A percentile compares a stretch with the other conserved stretches of the same genome.
Evolutionary conservation across 2,113 vertebrate species (phyloP).

Genomic region (Atractosteus spatula): DNA sequence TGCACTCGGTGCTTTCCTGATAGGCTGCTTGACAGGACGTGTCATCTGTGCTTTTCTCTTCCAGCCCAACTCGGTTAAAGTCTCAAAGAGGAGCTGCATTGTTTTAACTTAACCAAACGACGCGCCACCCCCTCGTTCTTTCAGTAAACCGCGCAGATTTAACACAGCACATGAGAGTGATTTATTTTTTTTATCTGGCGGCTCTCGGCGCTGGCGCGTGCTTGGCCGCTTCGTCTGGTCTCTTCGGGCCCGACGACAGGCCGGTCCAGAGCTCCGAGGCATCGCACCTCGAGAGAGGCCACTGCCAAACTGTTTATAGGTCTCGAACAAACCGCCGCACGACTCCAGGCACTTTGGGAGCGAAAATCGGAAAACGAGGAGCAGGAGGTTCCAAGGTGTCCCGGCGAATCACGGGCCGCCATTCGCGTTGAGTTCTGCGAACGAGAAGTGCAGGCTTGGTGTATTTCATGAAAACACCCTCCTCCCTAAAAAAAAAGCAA

Average conservation of each 20-base stretch:
- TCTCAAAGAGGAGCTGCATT: no score
- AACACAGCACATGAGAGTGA: constrained; percentile 49
- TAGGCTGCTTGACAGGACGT: constrained; percentile 20
- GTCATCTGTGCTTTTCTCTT: constrained; percentile 1
- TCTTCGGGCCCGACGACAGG: not conserved
- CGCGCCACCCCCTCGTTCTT: constrained; percentile 41
- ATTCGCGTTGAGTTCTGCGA: no score
- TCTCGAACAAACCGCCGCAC: no score
- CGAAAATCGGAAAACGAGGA: no score
- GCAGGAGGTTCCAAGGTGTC: no score
- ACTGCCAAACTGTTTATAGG: not conserved
- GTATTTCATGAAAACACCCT: no score
- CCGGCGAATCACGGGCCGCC: no score
- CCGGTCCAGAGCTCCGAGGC: not conserved
- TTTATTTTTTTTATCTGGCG: constrained; percentile 62
- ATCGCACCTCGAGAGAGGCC: not conserved
- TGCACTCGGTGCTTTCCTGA: constrained; percentile 4
- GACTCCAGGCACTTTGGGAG: no score
- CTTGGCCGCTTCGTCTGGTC: constrained; percentile 21
- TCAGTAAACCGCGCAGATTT: constrained; percentile 60
- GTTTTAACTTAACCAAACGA: not conserved
- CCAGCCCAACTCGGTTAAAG: not conserved
- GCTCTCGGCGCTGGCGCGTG: constrained; percentile 27
- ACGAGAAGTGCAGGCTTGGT: no score
- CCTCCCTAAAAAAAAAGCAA: no score